Evolutionary conservation across 2,113 vertebrate genomes (phyloP).

Genomic region (Toxostoma redivivum): DNA sequence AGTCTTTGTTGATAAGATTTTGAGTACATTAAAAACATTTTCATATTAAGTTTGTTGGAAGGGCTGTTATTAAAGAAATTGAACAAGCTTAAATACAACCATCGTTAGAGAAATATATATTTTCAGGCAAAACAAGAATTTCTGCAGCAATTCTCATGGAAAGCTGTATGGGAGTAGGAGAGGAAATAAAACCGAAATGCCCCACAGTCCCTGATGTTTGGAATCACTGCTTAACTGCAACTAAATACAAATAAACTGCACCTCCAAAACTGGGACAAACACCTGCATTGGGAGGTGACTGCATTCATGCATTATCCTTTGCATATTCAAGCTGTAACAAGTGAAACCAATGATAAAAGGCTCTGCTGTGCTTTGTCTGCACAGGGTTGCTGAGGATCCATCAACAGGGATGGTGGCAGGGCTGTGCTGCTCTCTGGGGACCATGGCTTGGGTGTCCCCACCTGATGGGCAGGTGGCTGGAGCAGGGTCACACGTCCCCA

Average conservation of each 20-base stretch:
- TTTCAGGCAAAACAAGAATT: neutral
- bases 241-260: neutral
- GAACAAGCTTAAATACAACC: neutral
- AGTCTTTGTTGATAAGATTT: neutral
- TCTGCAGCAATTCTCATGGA: neutral
- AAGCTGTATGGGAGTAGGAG: neutral
- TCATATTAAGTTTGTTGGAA: neutral
- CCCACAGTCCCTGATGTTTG: neutral
- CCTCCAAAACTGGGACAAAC: neutral
- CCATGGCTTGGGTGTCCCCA: neutral
- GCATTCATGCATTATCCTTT: neutral
- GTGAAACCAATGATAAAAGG: neutral
- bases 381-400: neutral
- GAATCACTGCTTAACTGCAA: neutral
- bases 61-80: neutral
- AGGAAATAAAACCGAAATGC: neutral
- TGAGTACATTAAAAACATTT: neutral
- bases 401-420: neutral
- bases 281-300: neutral
- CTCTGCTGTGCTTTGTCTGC: neutral
- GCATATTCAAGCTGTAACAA: neutral
- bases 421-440: neutral
- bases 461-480: accelerated
- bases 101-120: neutral
- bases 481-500: accelerated